Conservation (phyloP, 2,888 invertebrate species). For the Drosophila atroscutellata region DNA sequence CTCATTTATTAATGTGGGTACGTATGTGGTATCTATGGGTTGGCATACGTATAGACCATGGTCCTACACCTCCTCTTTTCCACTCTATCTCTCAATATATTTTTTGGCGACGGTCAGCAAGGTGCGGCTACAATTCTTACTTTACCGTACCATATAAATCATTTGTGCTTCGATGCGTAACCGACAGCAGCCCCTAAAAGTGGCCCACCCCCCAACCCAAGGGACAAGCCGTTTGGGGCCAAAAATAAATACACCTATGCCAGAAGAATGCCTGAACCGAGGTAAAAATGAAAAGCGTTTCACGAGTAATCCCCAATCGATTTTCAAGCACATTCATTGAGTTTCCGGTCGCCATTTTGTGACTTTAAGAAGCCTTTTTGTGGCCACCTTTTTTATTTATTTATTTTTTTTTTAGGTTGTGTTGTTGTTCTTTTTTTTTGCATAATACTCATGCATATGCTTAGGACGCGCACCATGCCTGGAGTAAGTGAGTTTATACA, state of each 20-base stretch:
- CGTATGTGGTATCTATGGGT: constrained; percentile 22
- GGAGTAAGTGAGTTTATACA: constrained; percentile 65
- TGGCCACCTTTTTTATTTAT: constrained; percentile 39
- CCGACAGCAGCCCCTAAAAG: constrained; percentile 47
- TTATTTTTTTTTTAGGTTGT: background rate
- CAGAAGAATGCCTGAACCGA: constrained; percentile 47
- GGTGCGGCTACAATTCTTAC: constrained; percentile 67
- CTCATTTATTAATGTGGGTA: constrained; percentile 12
- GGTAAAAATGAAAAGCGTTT: constrained; percentile 74
- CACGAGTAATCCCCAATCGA: constrained; percentile 77
- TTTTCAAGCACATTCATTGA: constrained; percentile 73
- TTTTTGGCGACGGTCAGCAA: constrained; percentile 36
- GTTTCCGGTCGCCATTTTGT: constrained; percentile 69
- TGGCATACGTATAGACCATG: constrained; percentile 18
- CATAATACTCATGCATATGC: constrained; percentile 64
- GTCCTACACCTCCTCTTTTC: background rate
- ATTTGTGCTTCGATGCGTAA: constrained; percentile 74
- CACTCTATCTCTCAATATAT: constrained; percentile 9
- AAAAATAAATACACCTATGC: constrained; percentile 68
- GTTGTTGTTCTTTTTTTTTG: constrained; percentile 21
- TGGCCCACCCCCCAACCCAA: background rate
- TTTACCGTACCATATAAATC: constrained; percentile 73
- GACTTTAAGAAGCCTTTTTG: constrained; percentile 66
- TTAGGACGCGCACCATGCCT: constrained; percentile 31
- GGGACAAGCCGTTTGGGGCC: constrained; percentile 55